Evolutionary conservation across 2,113 vertebrate genomes (phyloP), one percentile per base, ranked within the genome.

Genomic region (Chiloscyllium plagiosum): DNA sequence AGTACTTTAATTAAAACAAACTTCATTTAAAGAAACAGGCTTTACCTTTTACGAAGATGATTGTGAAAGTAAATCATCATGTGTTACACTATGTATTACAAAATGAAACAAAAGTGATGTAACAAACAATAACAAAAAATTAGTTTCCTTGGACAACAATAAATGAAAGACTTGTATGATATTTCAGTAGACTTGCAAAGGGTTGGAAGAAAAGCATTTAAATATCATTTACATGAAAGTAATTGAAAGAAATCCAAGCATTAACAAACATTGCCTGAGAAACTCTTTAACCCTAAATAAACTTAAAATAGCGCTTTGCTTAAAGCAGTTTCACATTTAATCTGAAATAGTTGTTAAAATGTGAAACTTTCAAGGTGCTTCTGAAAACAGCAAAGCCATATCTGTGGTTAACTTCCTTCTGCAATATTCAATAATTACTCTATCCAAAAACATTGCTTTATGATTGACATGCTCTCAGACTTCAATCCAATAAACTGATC

Each of bases 181-280:
- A 69, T 47, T 95, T 95, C 93, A 72, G 69, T 65, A 72, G 68
- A 52, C 68, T 50, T 95, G 68, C 24, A 70, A 50, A 72, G 68
- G 42, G 50, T 10, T 47, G 42, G 42, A 95, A 70, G 20, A 95
- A 72, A 95, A 72, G 22, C 68, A 42, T 76, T 95, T 95, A 95
- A 95, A 95, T 95, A 95, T 95, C 68, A 72, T 95, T 72, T 95
- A 95, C 94, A 95, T 95, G n/a, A 72, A 95, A 95, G 68, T 72
- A 50, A 24, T 72, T 72, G 94, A 72, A 70, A 95, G 94, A 76
- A 76, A 95, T 95, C 69, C 26, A 95, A 52, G 68, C 94, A 72
- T 50, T 24, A 95, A 95, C 61, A 52, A 95, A 52, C 68, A 72
- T 52, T 95, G 94, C 94, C 94, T 95, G 94, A 95, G 94, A 95